These are phyloP conservation scores for Mamestra brassicae DNA, from an alignment of 2,888 invertebrate species.

Conservation along the genomic window DNA sequence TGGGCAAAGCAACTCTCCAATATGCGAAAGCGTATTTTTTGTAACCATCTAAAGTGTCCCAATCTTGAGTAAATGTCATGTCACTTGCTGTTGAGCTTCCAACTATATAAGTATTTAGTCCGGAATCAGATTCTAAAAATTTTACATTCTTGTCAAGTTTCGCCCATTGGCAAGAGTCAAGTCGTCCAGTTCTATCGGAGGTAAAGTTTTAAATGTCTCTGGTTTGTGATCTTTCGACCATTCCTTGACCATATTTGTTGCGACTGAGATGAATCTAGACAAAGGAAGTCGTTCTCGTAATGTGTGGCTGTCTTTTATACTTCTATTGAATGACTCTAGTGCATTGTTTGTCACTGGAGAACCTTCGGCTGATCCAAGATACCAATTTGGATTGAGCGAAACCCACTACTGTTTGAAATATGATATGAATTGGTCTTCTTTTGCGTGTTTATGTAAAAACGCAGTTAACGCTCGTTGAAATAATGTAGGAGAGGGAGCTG, in stretches of 20 bases:
- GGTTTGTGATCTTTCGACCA: constrained; percentile 4
- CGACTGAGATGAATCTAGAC: constrained; percentile 4
- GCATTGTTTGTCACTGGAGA: constrained; percentile 19
- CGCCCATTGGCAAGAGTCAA: constrained; percentile 20
- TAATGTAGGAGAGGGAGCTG: too few species aligned
- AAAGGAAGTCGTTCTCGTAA: constrained; percentile 14
- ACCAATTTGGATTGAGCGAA: too few species aligned
- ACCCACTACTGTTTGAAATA: too few species aligned
- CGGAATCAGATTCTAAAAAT: constrained; percentile 10
- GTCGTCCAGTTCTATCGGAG: constrained; percentile 15
- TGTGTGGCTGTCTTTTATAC: constrained; percentile 11
- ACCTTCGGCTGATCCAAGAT: background rate
- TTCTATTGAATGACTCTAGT: constrained; percentile 16
- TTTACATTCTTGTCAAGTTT: constrained; percentile 24
- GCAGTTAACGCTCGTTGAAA: too few species aligned
- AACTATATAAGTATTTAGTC: constrained; percentile 19
- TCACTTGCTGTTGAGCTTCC: background rate
- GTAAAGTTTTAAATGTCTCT: constrained; percentile 5
- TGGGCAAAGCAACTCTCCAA: constrained; percentile 8
- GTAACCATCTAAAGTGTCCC: background rate
- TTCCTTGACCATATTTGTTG: constrained; percentile 9
- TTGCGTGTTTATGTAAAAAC: too few species aligned
- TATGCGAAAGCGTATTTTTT: background rate
- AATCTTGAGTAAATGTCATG: background rate
- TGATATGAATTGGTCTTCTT: too few species aligned